A percentile compares a stretch with the other conserved stretches of the same genome.
Evolutionary conservation across 2,797 vertebrate genomes (phyloP).

Genomic region (Crocidura indochinensis): DNA sequence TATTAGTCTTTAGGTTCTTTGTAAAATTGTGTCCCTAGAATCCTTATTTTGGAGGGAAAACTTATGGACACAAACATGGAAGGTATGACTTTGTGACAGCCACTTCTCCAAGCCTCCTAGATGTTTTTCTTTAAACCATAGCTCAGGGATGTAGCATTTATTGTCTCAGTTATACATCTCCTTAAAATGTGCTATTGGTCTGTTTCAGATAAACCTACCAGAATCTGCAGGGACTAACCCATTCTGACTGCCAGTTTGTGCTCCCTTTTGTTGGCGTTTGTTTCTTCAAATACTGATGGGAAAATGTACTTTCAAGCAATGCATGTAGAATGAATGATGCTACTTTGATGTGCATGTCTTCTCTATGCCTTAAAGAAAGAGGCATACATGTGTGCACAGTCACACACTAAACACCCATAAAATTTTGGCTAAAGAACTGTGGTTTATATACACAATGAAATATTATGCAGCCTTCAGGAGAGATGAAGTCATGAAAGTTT

Average conservation of each 20-base stretch:
- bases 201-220: constrained; percentile 2
- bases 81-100: too few species aligned
- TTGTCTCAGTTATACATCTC: constrained; percentile 11
- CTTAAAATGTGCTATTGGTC: background rate
- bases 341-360: constrained; percentile 84
- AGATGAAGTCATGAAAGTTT: too few species aligned
- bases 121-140: constrained; percentile 9
- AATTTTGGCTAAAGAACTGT: too few species aligned
- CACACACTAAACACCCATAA: constrained; percentile 73
- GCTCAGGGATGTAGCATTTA: background rate
- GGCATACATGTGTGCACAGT: constrained; percentile 80
- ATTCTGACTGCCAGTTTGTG: constrained; percentile 65
- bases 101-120: background rate
- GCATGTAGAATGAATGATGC: constrained; percentile 77
- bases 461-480: too few species aligned
- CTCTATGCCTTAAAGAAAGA: constrained; percentile 79
- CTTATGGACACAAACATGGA: too few species aligned
- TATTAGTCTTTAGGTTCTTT: too few species aligned
- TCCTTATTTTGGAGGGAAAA: too few species aligned
- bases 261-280: constrained; percentile 36
- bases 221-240: background rate
- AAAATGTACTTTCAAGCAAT: constrained; percentile 71
- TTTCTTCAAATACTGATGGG: constrained; percentile 86
- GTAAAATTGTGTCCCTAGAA: too few species aligned
- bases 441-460: too few species aligned